Percentiles rank a stretch among this genome's conserved stretches.
Conservation (phyloP, 2,888 invertebrate genomes). For the Coremacera marginata region DNA sequence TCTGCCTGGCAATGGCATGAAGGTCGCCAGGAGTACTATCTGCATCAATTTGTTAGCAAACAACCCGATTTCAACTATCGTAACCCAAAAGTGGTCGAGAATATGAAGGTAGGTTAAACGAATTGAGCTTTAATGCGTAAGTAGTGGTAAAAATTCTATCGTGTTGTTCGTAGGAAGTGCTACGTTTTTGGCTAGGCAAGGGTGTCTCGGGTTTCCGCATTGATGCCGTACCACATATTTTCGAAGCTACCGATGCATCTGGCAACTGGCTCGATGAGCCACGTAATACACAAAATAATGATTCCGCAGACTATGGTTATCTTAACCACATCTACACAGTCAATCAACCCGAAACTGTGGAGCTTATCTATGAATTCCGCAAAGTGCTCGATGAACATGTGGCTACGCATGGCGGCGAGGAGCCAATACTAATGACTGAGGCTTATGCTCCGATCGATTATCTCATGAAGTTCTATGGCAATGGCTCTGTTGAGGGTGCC, state of each 20-base stretch:
- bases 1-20: slow-evolving; percentile 76
- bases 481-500: slow-evolving; percentile 67
- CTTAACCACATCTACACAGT: slow-evolving; percentile 74
- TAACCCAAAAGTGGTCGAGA: slow-evolving; percentile 69
- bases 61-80: slow-evolving; percentile 79
- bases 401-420: slow-evolving; percentile 60
- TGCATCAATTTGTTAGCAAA: slow-evolving; percentile 74
- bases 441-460: slow-evolving; percentile 72
- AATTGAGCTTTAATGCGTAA: slow-evolving; percentile 56
- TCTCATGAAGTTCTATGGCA: slow-evolving; percentile 76
- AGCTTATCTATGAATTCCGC: slow-evolving; percentile 73
- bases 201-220: slow-evolving; percentile 86
- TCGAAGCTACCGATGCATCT: slow-evolving; percentile 56
- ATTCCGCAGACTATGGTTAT: slow-evolving; percentile 72
- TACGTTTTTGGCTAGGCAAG: slow-evolving; percentile 82
- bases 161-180: slow-evolving; percentile 67
- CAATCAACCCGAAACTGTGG: slow-evolving; percentile 73
- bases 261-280: slow-evolving; percentile 72
- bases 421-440: slow-evolving; percentile 74
- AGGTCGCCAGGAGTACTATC: slow-evolving; percentile 73
- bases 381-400: slow-evolving; percentile 71
- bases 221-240: slow-evolving; percentile 73
- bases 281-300: slow-evolving; percentile 66
- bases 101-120: slow-evolving; percentile 70
- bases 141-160: slow-evolving; percentile 51